A percentile compares a stretch with the other conserved stretches of the same genome.
phyloP scores from a whole-genome alignment of 2,888 invertebrate genomes.

The Drosophila percnosoma region DNA sequence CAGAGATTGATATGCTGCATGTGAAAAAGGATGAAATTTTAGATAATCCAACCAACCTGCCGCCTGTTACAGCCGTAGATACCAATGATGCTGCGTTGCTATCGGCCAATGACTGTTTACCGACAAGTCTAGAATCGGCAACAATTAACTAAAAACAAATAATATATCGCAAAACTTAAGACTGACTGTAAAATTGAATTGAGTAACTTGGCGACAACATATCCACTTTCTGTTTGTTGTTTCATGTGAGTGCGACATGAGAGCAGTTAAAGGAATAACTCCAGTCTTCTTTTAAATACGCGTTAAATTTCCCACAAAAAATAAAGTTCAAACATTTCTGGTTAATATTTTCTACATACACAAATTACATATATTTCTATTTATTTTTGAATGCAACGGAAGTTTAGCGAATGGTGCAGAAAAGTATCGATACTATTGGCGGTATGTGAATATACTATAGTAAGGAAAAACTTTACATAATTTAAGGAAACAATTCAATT shows the following conservation, averaged over 20 bases:
- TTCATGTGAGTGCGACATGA: conserved; percentile 39
- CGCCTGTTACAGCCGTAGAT: conserved; percentile 36
- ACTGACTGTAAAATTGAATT: conserved; percentile 44
- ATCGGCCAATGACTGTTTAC: conserved; percentile 11
- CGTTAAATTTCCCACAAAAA: conserved; percentile 36
- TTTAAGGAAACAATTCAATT: not conserved
- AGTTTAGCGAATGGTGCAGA: not conserved
- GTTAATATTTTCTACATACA: conserved; percentile 42
- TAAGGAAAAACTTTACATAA: not conserved
- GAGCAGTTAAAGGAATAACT: conserved; percentile 21
- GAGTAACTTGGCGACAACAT: conserved; percentile 26
- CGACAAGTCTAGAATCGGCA: conserved; percentile 27
- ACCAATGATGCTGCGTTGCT: conserved; percentile 29
- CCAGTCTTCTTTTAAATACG: conserved; percentile 32
- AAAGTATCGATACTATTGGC: conserved; percentile 2
- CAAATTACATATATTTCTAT: not conserved
- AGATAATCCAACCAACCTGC: conserved; percentile 52
- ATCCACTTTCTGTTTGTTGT: conserved; percentile 41
- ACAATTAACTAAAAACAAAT: conserved; percentile 15
- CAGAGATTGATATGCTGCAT: conserved; percentile 83
- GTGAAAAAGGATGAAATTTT: conserved; percentile 77
- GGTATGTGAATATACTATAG: too few relatives aligned
- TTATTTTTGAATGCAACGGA: not conserved
- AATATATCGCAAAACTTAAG: conserved; percentile 17
- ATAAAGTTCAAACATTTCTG: conserved; percentile 45